Base-by-base conservation (phyloP, 2,888 invertebrate species). In the Acronicta aceris region DNA sequence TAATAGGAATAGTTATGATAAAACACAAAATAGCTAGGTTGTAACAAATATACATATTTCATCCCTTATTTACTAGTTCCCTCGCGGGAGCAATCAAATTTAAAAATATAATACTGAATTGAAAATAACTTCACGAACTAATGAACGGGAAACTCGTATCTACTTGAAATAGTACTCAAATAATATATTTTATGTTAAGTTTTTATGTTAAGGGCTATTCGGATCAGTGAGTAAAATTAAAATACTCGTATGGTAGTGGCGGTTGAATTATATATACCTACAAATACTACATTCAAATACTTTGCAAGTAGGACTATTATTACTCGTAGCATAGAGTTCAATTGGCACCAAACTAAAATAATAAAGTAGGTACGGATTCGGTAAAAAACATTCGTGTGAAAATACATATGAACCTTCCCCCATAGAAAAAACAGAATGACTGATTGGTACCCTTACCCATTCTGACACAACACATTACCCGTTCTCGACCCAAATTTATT, bases 401-500 rank as follows among this genome's bases (percentile, higher is more conserved):
- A 70, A 65, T 41, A 49, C n/a, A 41, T 41, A 63, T 42, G 43
- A 33, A 62, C 21, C n/a, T 49, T 43, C 10, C 9, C 38, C 42
- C 54, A 68, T 59, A 59, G 38, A 38, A 56, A 67, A 49, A 61
- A 61, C 45, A 57, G 56, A 59, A 64, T 61, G 50, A 57, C 54
- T 53, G 69, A 65, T 71, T 55, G 54, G 55, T 67, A 41, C 55
- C 50, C 45, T 60, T 54, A 67, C 67, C 71, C 47, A 36, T 51
- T 64, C 64, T 60, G 58, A 64, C 66, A 58, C 45, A 59, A 65
- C 65, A 65, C 64, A 64, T 56, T 63, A 66, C 67, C 61, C 62
- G 53, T 63, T 33, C 33, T 71, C 51, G 48, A 48, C 60, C 54
- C 46, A 67, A 79, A 81, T 80, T 79, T 82, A 82, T 81, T 54